Base-by-base conservation (phyloP, 1,140 invertebrate genomes). In the Drosophila nannoptera region DNA sequence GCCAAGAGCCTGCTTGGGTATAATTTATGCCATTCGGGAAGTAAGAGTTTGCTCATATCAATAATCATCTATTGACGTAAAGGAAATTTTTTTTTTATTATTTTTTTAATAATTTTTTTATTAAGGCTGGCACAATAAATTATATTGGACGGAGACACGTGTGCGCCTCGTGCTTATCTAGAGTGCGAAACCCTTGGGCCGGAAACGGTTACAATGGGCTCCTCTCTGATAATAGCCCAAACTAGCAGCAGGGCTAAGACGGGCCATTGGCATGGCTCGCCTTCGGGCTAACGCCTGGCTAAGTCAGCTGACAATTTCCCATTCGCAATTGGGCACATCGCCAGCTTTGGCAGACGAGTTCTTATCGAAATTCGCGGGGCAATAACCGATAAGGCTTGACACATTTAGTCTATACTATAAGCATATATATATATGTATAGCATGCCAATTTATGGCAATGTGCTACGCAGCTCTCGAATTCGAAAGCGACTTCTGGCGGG, bases 371-470 rank as follows among this genome's bases (percentile, higher is more conserved):
- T 42, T 6, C 35, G 7, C n/a, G 46, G 78, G 61, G 40, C 56
- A 84, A 75, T 69, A 84, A 72, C 72, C 80, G 78, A 82, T 82
- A 84, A 78, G 75, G n/a, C 14, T 32, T 65, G 70, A 60, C 55
- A 67, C 63, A 74, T 69, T 55, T 69, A 49, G 35, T 60, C 38
- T 55, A 38, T 38, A 46, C 36, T 46, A 46, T 46, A 22, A 12
- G 12, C 12, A 42, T 14, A 14, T 43, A 43, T 43, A 43, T 16
- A 43, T n/a, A 43, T 43, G 8, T 43, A 14, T 12, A 14, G 12
- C 12, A 43, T 43, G 14, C 14, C 7, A 14, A 71, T 71, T 61
- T 68, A 78, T 72, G 64, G 59, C 52, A 32, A 45, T 61, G 71
- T 43, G 12, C 40, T 43, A 14, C 40, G 40, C 40, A 43, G 40